Evolutionary conservation across 1,140 invertebrate species (phyloP).

Genomic region (Leptopilina boulardi): DNA sequence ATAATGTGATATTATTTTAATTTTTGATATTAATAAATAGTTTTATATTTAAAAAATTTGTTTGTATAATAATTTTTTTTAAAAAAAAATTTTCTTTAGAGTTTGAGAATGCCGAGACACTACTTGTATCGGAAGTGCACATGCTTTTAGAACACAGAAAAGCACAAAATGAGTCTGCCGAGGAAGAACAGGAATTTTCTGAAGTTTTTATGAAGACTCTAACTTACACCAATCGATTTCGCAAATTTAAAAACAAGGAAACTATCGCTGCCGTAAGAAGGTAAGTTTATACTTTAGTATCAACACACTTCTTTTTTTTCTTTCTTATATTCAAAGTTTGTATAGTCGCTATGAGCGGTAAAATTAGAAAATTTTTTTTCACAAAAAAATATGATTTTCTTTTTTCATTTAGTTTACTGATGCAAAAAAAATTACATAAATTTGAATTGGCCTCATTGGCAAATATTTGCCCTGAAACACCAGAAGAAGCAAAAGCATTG

Average conservation of each 20-base stretch:
- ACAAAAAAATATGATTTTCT: constrained; percentile 38
- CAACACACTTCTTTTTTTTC: no score
- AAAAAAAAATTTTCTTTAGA: constrained; percentile 86
- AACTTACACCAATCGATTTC: constrained; percentile 96
- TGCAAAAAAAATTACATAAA: constrained; percentile 97
- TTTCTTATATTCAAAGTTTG: no score
- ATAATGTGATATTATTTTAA: constrained; percentile 36
- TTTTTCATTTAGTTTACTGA: constrained; percentile 84
- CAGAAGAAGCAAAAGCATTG: constrained; percentile 97
- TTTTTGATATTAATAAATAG: no score
- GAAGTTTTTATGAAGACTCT: constrained; percentile 99
- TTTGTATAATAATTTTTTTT: constrained; percentile 33
- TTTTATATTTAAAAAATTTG: no score
- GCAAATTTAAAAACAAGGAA: constrained; percentile 98
- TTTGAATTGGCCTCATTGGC: constrained; percentile 98
- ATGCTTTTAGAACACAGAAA: constrained; percentile 98
- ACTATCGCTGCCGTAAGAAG: constrained; percentile 96
- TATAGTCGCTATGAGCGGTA: no score
- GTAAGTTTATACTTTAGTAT: constrained; percentile 74
- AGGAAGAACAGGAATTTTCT: constrained; percentile 98
- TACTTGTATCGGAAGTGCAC: constrained; percentile 98
- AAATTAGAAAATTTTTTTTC: background rate
- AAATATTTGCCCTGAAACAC: constrained; percentile 98
- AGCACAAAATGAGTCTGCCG: constrained; percentile 97
- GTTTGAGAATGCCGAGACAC: constrained; percentile 98